Conservation (phyloP, 2,113 vertebrate species). For the Sylvietta virens region DNA sequence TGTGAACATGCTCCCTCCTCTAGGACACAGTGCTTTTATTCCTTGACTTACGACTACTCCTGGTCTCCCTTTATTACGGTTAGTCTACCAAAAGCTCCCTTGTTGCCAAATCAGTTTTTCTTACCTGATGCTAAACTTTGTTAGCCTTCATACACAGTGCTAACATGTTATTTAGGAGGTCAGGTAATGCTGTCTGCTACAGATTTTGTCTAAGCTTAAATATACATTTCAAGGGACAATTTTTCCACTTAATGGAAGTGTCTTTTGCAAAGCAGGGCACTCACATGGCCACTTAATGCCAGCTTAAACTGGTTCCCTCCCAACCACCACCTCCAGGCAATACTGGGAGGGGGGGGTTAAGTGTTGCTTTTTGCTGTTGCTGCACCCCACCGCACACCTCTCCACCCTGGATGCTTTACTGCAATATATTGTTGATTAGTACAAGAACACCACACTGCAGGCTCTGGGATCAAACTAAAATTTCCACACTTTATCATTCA, state of each 20-base stretch:
- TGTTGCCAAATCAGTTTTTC: accelerated
- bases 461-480: not conserved
- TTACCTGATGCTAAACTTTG: not conserved
- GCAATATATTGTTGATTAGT: not conserved
- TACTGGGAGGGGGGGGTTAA: accelerated
- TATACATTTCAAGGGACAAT: not conserved
- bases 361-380: not conserved
- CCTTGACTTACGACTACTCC: not conserved
- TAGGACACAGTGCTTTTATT: not conserved
- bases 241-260: not conserved
- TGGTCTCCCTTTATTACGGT: not conserved
- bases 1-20: not conserved
- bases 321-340: not conserved
- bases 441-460: not conserved
- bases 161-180: not conserved
- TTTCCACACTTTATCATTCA: not conserved
- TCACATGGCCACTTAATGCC: not conserved
- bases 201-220: not conserved
- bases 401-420: not conserved
- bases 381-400: not conserved
- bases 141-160: not conserved
- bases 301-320: not conserved
- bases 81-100: not conserved
- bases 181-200: not conserved
- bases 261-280: not conserved